Base-by-base conservation (phyloP, 1,140 invertebrate genomes). In the Ostrea denselamellosa region DNA sequence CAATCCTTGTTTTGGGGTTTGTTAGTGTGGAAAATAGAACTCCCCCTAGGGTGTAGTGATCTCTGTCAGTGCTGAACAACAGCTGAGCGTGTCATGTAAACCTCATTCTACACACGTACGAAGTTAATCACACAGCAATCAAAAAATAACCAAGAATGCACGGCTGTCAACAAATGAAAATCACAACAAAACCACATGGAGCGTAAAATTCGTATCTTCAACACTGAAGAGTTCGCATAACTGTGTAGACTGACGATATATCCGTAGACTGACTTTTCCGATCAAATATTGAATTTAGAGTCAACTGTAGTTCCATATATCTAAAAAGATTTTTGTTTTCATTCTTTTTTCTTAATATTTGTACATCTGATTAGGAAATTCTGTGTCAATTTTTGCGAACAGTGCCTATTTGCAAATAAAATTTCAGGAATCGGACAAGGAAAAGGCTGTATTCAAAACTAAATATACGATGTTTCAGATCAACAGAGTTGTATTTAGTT, bases 101-200 rank as follows among this genome's bases (percentile, higher is more conserved):
- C 0, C 0, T 19, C 14, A 62, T 62, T n/a, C 14, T 12, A 14
- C 3, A 62, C 9, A 62, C 7, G 17, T 62, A n/a, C 17, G 17
- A 19, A 0, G n/a, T 14, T 7, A 7, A 62, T 62, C 58, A 17
- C 0, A 62, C 58, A 62, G n/a, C 58, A 62, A 19, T 19, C 19
- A 62, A 0, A 62, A n/a, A n/a, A 19, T 62, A 62, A 7, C 12
- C 7, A 0, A 17, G n/a, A 19, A 17, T 62, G 10, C 10, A 17
- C 12, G n/a, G n/a, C 58, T 62, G 58, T 62, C 58, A 62, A 44
- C 34, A 44, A n/a, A 62, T n/a, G 58, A 62, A 62, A 77, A 77
- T 25, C 25, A 77, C 68, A 77, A 77, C 68, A 77, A 34, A 77
- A 25, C 25, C 68, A 77, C 68, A 77, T 77, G 68, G 68, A 34